These are phyloP conservation scores for Odontophorus gujanensis DNA, from an alignment of 2,113 vertebrate species.

Conservation along the genomic window DNA sequence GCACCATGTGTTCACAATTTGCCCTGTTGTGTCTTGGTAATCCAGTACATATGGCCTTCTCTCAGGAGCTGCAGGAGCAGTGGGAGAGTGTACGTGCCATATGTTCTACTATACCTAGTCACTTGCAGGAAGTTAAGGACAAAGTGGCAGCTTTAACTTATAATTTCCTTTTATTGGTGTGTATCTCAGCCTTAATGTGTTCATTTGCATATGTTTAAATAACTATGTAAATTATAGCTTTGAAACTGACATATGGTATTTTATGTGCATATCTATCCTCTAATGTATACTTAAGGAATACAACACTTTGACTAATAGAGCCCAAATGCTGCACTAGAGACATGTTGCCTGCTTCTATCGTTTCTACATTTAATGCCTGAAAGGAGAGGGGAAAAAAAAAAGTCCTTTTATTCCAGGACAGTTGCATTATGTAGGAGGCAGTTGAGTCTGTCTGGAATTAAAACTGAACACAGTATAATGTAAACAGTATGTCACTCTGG, in stretches of 20 bases:
- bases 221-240: slow-evolving; percentile 72
- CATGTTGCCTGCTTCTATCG: slow-evolving; percentile 5
- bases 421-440: slow-evolving; percentile 43
- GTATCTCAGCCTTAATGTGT: slow-evolving; percentile 61
- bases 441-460: slow-evolving; percentile 51
- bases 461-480: not conserved
- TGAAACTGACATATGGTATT: slow-evolving; percentile 65
- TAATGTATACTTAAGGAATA: slow-evolving; percentile 66
- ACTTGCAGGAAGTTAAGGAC: slow-evolving; percentile 49
- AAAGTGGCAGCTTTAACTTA: slow-evolving; percentile 67
- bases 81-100: slow-evolving; percentile 36
- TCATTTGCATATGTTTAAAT: slow-evolving; percentile 79
- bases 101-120: slow-evolving; percentile 52
- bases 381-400: not conserved
- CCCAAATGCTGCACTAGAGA: slow-evolving; percentile 64
- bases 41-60: slow-evolving; percentile 52
- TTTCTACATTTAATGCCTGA: slow-evolving; percentile 45
- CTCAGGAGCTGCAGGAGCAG: slow-evolving; percentile 32
- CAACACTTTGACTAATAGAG: slow-evolving; percentile 63
- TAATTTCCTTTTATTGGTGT: slow-evolving; percentile 74
- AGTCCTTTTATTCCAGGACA: slow-evolving; percentile 41
- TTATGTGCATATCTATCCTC: slow-evolving; percentile 59
- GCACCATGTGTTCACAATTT: not conserved
- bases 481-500: not conserved
- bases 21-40: slow-evolving; percentile 40